Base-by-base conservation (phyloP, 1,140 invertebrate genomes). In the Diabrotica virgifera region DNA sequence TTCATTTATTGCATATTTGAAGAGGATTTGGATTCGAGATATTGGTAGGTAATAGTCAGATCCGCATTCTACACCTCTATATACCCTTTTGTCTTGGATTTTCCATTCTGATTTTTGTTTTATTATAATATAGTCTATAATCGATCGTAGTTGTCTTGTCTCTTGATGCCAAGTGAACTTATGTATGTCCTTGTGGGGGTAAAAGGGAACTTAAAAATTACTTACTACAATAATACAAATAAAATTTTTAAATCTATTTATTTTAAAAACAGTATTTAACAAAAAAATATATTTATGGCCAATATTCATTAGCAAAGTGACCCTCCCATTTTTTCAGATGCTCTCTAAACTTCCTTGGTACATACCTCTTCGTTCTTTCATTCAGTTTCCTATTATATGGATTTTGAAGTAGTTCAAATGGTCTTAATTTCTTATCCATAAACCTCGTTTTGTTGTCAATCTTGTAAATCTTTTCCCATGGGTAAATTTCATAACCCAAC, bases 401-500 rank as follows among this genome's bases (percentile, higher is more conserved):
- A 74, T 87, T 85, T 36, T 83, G 78, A 14, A 80, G 81, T 9
- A 82, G 78, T 77, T 92, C 85, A 80, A 90, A 92, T 67, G 84
- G 86, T 54, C 88, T 81, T 24, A 82, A 78, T 72, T 81, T 87
- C n/a, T 85, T 82, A 66, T 91, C 89, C 76, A 88, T 74, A 50
- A 84, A 83, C 62, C 88, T 79, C 0, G 86, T 89, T 11, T 89
- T 83, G 65, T 85, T 74, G 70, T 87, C 77, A 50, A 90, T 86
- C 74, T 90, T 88, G 72, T 90, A 94, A 60, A 93, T 87, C 56
- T 84, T 84, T 69, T 92, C 89, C 90, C 90, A 94, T 56, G 85
- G 69, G 68, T 89, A 89, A 38, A 87, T 81, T 80, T 93, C 90
- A 36, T 89, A 86, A 36, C 78, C 9, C 52, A 83, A 70, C 40